These are phyloP conservation scores for Eristalis arbustorum DNA, from an alignment of 2,888 invertebrate genomes.

Conservation along the genomic window DNA sequence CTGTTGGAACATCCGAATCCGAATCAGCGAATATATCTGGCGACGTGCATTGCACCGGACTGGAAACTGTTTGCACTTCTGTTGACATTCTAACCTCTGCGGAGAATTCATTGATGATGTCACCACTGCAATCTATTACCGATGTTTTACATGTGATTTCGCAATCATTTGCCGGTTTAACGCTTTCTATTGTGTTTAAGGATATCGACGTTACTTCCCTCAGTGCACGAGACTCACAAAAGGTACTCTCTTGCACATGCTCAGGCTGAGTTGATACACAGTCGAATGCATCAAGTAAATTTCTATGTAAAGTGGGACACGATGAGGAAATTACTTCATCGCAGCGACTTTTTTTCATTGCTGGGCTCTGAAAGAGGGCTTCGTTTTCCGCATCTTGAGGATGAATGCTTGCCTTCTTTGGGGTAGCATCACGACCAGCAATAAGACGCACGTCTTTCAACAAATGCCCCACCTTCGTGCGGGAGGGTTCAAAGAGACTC, in stretches of 20 bases:
- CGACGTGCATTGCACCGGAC: constrained; percentile 73
- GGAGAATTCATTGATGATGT: background rate
- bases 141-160: background rate
- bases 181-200: background rate
- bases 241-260: background rate
- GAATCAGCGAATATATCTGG: constrained; percentile 79
- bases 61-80: background rate
- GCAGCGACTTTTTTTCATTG: constrained; percentile 24
- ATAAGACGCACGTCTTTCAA: constrained; percentile 84
- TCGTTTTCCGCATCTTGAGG: constrained; percentile 44
- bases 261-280: background rate
- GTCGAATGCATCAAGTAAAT: background rate
- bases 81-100: background rate
- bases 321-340: constrained; percentile 22
- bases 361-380: constrained; percentile 32
- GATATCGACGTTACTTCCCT: background rate
- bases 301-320: background rate
- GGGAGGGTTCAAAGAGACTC: constrained; percentile 80
- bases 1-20: constrained; percentile 73
- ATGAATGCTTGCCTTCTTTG: constrained; percentile 72
- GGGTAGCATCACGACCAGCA: constrained; percentile 84
- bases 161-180: background rate
- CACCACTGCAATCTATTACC: background rate
- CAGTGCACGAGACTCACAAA: background rate
- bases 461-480: constrained; percentile 80